Percentiles rank a stretch among this genome's conserved stretches.
phyloP scores from a whole-genome alignment of 2,113 vertebrate genomes.

The Felis catus region F.catus_Fca126_mat1.0 CM031419.1:99530001-99530500 shows the following conservation, averaged over 20 bases:
- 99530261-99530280: rapidly evolving
- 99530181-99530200: background rate
- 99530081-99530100: slow-evolving; percentile 50
- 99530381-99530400: background rate
- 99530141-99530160: slow-evolving; percentile 70
- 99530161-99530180: slow-evolving; percentile 42
- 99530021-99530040: slow-evolving; percentile 62
- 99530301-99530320: background rate
- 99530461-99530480: rapidly evolving
- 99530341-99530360: background rate
- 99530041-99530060: slow-evolving; percentile 70
- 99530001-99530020: slow-evolving; percentile 68
- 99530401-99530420: background rate
- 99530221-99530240: background rate
- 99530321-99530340: background rate
- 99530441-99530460: background rate
- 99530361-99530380: background rate
- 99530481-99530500: background rate
- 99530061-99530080: slow-evolving; percentile 56
- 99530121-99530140: slow-evolving; percentile 63
- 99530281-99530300: background rate
- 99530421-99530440: background rate
- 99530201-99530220: rapidly evolving
- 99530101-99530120: slow-evolving; percentile 79
- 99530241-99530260: background rate